These are phyloP conservation scores for Fistularia commersonii DNA, from an alignment of 2,797 vertebrate species.

Conservation along the genomic window DNA sequence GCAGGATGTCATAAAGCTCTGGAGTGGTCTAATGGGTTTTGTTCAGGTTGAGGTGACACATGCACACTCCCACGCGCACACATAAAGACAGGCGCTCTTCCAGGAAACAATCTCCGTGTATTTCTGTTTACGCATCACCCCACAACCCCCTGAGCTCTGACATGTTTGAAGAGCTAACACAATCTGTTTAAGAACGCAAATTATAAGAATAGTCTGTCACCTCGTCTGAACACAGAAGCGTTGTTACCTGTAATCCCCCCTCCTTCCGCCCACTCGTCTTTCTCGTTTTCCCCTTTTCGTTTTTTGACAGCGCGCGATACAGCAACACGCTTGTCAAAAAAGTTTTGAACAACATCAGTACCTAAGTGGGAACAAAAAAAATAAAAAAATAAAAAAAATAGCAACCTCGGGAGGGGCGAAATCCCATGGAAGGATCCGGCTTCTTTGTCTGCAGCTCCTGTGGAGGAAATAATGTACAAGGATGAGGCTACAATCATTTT, in stretches of 20 bases:
- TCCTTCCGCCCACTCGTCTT: too few species aligned
- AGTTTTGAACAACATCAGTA: neutral
- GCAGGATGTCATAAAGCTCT: conserved; percentile 78
- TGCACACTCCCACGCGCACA: conserved; percentile 25
- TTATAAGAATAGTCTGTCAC: conserved; percentile 31
- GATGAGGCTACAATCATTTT: too few species aligned
- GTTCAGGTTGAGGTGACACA: conserved; percentile 73
- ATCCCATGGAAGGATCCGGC: too few species aligned
- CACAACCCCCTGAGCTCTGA: conserved; percentile 19
- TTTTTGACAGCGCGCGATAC: too few species aligned
- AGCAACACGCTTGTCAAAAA: neutral
- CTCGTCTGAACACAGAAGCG: conserved; percentile 22
- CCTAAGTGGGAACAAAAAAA: too few species aligned
- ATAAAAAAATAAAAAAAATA: too few species aligned
- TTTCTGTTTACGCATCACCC: conserved; percentile 50
- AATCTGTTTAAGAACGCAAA: conserved; percentile 39
- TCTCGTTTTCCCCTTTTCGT: too few species aligned
- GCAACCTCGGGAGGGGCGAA: too few species aligned
- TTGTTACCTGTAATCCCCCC: conserved; percentile 3
- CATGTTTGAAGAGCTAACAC: conserved; percentile 49
- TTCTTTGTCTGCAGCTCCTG: too few species aligned
- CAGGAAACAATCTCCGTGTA: conserved; percentile 47
- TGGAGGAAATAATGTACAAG: too few species aligned
- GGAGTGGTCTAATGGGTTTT: conserved; percentile 77
- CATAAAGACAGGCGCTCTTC: conserved; percentile 40